These are phyloP conservation scores for Gymnocephalus cernua DNA, from an alignment of 2,113 vertebrate species.

Conservation along the genomic window DNA sequence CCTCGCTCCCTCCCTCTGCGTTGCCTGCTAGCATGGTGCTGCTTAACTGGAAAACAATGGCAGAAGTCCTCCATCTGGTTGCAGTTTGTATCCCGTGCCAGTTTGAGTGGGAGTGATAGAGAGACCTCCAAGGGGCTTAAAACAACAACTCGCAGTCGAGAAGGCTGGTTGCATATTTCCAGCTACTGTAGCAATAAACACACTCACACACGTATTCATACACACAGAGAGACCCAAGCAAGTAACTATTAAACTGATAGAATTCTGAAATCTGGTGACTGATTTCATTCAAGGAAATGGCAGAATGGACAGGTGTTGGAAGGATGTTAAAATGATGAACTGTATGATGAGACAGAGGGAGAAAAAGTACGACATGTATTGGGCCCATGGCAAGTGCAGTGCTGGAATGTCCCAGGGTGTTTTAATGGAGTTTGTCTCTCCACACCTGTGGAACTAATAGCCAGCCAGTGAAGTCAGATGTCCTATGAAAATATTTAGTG, in stretches of 20 bases:
- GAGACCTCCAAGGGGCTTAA: constrained; percentile 65
- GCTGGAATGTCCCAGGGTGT: constrained; percentile 67
- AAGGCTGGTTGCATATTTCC: constrained; percentile 65
- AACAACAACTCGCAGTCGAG: constrained; percentile 71
- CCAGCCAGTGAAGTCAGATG: constrained; percentile 69
- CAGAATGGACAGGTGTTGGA: constrained; percentile 21
- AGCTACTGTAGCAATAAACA: constrained; percentile 76
- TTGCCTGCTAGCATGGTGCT: constrained; percentile 42
- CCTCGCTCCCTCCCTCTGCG: constrained; percentile 18
- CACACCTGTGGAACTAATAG: constrained; percentile 80
- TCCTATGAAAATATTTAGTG: constrained; percentile 78
- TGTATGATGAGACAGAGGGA: constrained; percentile 19
- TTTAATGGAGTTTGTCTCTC: constrained; percentile 74
- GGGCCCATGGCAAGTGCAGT: constrained; percentile 46
- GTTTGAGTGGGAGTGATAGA: constrained; percentile 62
- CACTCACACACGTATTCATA: constrained; percentile 33
- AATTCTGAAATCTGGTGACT: constrained; percentile 33
- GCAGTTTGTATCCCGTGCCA: constrained; percentile 70
- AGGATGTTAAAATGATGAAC: constrained; percentile 31
- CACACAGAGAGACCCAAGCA: constrained; percentile 13
- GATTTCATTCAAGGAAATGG: constrained; percentile 16
- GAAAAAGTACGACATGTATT: constrained; percentile 37
- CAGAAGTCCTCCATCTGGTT: constrained; percentile 74
- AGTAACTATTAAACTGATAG: constrained; percentile 30
- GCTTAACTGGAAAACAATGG: constrained; percentile 74